Base-by-base conservation (phyloP, 2,888 invertebrate genomes). In the Apodemia duryi region DNA sequence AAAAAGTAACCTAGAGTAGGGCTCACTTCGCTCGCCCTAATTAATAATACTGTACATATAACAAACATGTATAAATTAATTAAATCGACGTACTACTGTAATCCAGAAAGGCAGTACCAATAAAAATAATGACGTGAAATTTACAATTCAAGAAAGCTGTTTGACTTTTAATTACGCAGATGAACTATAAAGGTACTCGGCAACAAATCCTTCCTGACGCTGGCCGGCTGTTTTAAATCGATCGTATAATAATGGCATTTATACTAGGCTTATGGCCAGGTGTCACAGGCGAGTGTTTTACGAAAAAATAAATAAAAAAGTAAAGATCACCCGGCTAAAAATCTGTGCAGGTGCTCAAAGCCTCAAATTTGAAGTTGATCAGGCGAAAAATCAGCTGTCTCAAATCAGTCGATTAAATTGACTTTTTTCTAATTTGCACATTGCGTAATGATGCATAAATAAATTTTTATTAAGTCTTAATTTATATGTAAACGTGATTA, bases 371-470 rank as follows among this genome's bases (percentile, higher is more conserved):
- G 76, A 73, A 75, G 74, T 77, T 82, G 83, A 83, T 83, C 84
- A 84, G 82, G 83, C 86, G 81, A 84, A 84, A 82, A 84, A 80
- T 85, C 90, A 89, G 90, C 88, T 90, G 90, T 76, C 68, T 68
- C 62, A 68, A 72, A 79, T 80, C 79, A 79, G 77, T 75, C 72
- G 77, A 57, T 35, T 13, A 35, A 57, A 57, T 57, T 57, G 57
- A 57, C 57, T 57, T 57, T 57, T 57, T 57, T 68, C 73, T 72
- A 67, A 67, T 67, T 72, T 67, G 68, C 68, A 67, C 64, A 68
- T 68, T 68, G 66, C 65, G 61, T 66, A 63, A 68, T 66, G 49
- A 64, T 65, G 66, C 63, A 65, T 66, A 63, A 54, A 63, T 63
- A 65, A 63, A 65, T 43, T 54, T 60, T 67, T 32, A 32, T 41